These are phyloP conservation scores for Unio delphinus DNA, from an alignment of 2,888 invertebrate genomes.

Conservation along the genomic window DNA sequence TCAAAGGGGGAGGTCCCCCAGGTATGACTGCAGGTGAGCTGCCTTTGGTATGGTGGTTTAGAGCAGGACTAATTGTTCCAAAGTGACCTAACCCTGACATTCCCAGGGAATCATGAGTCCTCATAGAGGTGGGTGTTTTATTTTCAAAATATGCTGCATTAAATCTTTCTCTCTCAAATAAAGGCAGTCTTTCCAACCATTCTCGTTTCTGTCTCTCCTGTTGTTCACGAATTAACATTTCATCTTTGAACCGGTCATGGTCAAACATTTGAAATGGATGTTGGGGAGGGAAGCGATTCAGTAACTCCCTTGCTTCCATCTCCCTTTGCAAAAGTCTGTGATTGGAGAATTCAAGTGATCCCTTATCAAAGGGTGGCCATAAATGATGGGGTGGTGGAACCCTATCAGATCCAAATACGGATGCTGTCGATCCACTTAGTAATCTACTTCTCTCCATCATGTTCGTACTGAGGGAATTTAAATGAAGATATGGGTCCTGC, in stretches of 20 bases:
- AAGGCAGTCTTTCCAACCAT: conserved; percentile 52
- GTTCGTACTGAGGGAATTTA: conserved; percentile 37
- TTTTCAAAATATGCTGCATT: conserved; percentile 43
- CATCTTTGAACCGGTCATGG: conserved; percentile 53
- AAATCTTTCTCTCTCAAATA: conserved; percentile 42
- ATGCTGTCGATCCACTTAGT: conserved; percentile 40
- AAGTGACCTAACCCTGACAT: conserved; percentile 23
- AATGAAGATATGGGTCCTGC: conserved; percentile 15
- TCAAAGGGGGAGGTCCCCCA: conserved; percentile 60
- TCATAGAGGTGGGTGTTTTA: conserved; percentile 29
- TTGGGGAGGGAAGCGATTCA: conserved; percentile 36
- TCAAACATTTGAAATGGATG: conserved; percentile 39
- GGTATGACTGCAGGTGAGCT: conserved; percentile 56
- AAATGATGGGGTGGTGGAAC: conserved; percentile 44
- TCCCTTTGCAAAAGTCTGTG: conserved; percentile 46
- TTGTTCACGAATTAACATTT: conserved; percentile 48
- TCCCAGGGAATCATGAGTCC: conserved; percentile 37
- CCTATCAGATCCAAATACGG: conserved; percentile 43
- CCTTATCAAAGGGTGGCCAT: conserved; percentile 60
- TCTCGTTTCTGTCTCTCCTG: conserved; percentile 46
- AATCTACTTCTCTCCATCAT: conserved; percentile 54
- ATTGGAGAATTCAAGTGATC: conserved; percentile 36
- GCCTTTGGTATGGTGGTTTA: conserved; percentile 49
- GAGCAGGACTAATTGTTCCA: conserved; percentile 56
- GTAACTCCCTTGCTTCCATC: conserved; percentile 50